Evolutionary conservation across 2,888 invertebrate genomes (phyloP).

Genomic region (Julus scanicus): DNA sequence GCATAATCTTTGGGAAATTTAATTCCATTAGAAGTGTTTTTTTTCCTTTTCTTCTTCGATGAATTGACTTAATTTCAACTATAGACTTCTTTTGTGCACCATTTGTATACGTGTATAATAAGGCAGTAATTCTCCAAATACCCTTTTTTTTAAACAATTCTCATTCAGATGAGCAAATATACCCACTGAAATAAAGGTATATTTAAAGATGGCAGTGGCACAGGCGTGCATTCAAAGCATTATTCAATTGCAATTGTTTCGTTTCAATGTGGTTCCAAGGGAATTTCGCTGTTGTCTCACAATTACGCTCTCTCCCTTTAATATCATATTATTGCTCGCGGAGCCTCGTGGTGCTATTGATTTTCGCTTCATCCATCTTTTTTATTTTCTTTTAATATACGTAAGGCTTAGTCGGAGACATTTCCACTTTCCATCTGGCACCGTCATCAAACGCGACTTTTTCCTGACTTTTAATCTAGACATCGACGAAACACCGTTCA

Average conservation of each 20-base stretch:
- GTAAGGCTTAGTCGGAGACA: not conserved
- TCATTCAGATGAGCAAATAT: not conserved
- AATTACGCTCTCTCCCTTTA: constrained; percentile 26
- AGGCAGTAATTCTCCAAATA: not conserved
- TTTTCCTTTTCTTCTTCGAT: not conserved
- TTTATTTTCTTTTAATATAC: constrained; percentile 39
- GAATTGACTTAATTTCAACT: constrained; percentile 14
- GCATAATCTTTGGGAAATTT: not conserved
- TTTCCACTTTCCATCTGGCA: constrained; percentile 39
- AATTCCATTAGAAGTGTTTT: not conserved
- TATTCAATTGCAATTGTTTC: constrained; percentile 30
- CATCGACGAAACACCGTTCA: not conserved
- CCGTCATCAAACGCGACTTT: constrained; percentile 24
- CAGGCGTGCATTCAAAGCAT: not conserved
- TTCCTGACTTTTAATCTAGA: constrained; percentile 24
- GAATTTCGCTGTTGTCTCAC: constrained; percentile 10
- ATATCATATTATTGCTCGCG: constrained; percentile 7
- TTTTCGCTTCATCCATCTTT: constrained; percentile 25
- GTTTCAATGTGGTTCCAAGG: constrained; percentile 26
- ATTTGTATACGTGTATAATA: not conserved
- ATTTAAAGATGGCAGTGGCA: not conserved
- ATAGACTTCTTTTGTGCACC: not conserved
- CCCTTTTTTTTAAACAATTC: not conserved
- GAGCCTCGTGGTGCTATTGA: not conserved
- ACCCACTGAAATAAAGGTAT: not conserved